Conservation (phyloP, 2,113 vertebrate genomes). For the Tetrao urogallus region DNA sequence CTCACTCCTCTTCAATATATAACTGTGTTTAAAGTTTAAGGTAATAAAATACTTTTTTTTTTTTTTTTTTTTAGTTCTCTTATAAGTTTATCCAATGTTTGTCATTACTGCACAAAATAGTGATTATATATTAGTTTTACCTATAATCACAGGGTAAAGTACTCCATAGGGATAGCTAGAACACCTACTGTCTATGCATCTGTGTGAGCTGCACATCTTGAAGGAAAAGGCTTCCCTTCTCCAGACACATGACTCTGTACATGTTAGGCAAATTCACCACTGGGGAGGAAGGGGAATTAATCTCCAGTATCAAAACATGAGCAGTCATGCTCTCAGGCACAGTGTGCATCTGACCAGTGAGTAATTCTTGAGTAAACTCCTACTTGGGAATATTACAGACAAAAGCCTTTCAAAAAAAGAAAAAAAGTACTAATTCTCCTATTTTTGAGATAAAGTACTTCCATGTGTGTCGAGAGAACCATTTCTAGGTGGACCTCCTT, state of each 20-base stretch:
- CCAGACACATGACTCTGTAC: neutral
- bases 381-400: slow-evolving; percentile 30
- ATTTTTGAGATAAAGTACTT: slow-evolving; percentile 47
- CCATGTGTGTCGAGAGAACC: slow-evolving; percentile 30
- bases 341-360: neutral
- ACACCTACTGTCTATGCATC: neutral
- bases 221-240: neutral
- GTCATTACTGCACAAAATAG: neutral
- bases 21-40: neutral
- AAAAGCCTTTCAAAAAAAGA: neutral
- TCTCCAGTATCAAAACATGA: neutral
- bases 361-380: neutral
- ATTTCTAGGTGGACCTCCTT: slow-evolving; percentile 55
- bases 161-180: neutral
- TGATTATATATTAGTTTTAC: neutral
- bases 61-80: neutral
- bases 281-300: neutral
- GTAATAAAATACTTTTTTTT: neutral
- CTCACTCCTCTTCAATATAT: neutral
- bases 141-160: neutral
- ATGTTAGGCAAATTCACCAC: neutral
- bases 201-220: neutral
- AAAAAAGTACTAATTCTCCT: neutral
- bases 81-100: neutral
- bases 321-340: neutral